phyloP scores from a whole-genome alignment of 2,113 vertebrate genomes.

The Scomber colias region DNA sequence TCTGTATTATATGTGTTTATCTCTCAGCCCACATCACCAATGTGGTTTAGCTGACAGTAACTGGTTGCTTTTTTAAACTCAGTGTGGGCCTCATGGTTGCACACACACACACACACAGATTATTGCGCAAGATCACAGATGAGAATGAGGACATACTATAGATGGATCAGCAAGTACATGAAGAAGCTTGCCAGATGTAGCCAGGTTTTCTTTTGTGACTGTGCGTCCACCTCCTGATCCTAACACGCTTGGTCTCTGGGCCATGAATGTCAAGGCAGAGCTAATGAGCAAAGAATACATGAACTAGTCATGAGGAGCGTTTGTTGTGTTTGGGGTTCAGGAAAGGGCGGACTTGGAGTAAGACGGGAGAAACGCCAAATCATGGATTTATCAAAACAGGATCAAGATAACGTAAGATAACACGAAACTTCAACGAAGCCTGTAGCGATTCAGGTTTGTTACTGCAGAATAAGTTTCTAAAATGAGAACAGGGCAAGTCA shows the following conservation, averaged over 20 bases:
- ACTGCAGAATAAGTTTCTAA: background rate
- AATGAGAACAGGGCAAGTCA: background rate
- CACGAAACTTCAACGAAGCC: background rate
- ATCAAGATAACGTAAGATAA: conserved; percentile 20
- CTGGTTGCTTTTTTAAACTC: conserved; percentile 67
- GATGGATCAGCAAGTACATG: conserved; percentile 4
- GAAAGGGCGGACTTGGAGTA: background rate
- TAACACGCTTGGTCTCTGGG: background rate
- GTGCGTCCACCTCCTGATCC: background rate
- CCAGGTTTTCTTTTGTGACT: background rate
- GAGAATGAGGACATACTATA: background rate
- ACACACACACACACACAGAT: background rate
- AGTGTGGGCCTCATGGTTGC: conserved; percentile 11
- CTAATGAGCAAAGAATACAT: conserved; percentile 2
- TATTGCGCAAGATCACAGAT: conserved; percentile 31
- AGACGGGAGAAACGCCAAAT: background rate
- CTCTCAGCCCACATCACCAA: conserved; percentile 65
- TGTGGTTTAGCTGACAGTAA: conserved; percentile 55
- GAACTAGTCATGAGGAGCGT: conserved; percentile 2
- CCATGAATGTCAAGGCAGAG: background rate
- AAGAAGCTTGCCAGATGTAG: background rate
- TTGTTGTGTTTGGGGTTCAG: conserved; percentile 28
- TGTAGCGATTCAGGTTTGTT: background rate
- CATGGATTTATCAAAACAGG: conserved; percentile 19
- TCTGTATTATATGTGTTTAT: conserved; percentile 61